Evolutionary conservation across 2,888 invertebrate species (phyloP).

Genomic region (Xylota sylvarum): DNA sequence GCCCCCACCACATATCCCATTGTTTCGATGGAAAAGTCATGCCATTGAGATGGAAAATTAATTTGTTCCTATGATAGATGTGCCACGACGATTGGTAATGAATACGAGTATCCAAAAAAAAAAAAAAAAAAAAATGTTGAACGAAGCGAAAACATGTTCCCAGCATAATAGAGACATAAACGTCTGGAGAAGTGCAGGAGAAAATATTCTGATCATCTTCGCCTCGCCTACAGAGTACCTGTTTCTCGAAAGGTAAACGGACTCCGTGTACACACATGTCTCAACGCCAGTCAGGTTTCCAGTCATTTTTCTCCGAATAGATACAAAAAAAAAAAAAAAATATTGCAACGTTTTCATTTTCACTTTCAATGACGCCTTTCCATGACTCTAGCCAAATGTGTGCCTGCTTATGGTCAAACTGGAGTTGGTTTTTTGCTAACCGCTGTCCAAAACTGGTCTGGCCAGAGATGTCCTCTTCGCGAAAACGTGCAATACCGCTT

Average conservation of each 20-base stretch:
- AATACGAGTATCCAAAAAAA: slow-evolving; percentile 51
- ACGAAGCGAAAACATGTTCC: slow-evolving; percentile 32
- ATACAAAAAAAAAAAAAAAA: slow-evolving; percentile 2
- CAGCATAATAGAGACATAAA: slow-evolving; percentile 60
- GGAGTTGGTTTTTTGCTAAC: slow-evolving; percentile 48
- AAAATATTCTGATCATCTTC: slow-evolving; percentile 57
- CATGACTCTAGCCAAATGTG: slow-evolving; percentile 9
- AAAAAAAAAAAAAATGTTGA: slow-evolving; percentile 37
- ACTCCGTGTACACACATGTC: slow-evolving; percentile 27
- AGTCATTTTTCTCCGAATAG: slow-evolving; percentile 33
- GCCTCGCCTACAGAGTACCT: slow-evolving; percentile 18
- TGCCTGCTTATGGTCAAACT: slow-evolving; percentile 21
- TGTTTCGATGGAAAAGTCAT: slow-evolving; percentile 58
- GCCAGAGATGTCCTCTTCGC: slow-evolving; percentile 43
- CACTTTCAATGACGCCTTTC: slow-evolving; percentile 74
- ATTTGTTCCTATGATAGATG: slow-evolving; percentile 55
- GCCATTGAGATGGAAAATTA: slow-evolving; percentile 67
- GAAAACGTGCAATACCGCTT: slow-evolving; percentile 62
- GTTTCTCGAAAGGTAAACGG: slow-evolving; percentile 44
- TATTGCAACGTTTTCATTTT: slow-evolving; percentile 72
- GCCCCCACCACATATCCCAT: background rate
- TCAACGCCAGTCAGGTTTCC: slow-evolving; percentile 45
- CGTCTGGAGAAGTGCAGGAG: slow-evolving; percentile 24
- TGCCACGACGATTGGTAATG: slow-evolving; percentile 52
- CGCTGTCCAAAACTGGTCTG: slow-evolving; percentile 29